Percentiles rank a stretch among this genome's conserved stretches.
Conservation (phyloP, 2,888 invertebrate species). For the Drosophila tanythrix region DNA sequence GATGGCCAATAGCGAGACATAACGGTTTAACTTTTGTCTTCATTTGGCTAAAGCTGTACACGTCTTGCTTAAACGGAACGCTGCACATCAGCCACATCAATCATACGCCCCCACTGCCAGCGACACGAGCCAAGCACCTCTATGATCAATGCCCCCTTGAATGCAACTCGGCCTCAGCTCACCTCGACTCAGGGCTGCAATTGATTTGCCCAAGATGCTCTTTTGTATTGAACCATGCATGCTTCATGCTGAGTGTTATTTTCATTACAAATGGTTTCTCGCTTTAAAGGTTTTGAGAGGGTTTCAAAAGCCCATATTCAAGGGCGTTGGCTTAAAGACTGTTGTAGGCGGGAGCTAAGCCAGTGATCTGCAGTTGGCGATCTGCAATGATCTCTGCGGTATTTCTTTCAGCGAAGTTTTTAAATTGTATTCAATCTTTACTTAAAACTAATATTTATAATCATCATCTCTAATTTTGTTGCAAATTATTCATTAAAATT, state of each 20-base stretch:
- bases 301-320: not conserved
- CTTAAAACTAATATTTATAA: not conserved
- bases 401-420: not conserved
- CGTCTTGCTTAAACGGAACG: slow-evolving; percentile 45
- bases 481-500: not conserved
- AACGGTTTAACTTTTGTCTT: slow-evolving; percentile 69
- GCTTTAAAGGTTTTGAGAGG: slow-evolving; percentile 2
- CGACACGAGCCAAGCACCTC: slow-evolving; percentile 53
- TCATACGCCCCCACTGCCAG: slow-evolving; percentile 62
- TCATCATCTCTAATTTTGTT: not conserved
- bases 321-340: slow-evolving; percentile 13
- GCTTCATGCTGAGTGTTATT: slow-evolving; percentile 5
- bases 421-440: not conserved
- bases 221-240: slow-evolving; percentile 8
- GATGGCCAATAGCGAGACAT: slow-evolving; percentile 64
- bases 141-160: slow-evolving; percentile 44
- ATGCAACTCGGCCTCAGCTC: slow-evolving; percentile 32
- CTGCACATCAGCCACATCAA: slow-evolving; percentile 70
- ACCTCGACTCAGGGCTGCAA: slow-evolving; percentile 41
- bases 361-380: not conserved
- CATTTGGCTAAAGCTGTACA: slow-evolving; percentile 46
- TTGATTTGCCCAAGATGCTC: slow-evolving; percentile 13
- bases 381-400: not conserved
- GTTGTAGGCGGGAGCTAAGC: not conserved
- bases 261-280: slow-evolving; percentile 12